Evolutionary conservation across 2,113 vertebrate genomes (phyloP).

Genomic region (Haemorhous mexicanus): DNA sequence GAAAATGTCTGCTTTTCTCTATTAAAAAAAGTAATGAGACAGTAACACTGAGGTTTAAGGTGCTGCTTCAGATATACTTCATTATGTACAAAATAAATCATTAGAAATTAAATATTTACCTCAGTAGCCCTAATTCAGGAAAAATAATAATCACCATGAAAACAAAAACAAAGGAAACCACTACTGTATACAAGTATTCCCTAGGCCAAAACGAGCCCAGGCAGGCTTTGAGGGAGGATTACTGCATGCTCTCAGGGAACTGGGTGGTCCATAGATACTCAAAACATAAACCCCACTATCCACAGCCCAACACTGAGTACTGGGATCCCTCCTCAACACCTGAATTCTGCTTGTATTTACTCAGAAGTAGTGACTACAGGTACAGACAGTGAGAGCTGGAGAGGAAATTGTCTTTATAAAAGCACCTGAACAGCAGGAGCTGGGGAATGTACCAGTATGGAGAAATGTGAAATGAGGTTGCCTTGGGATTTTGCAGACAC

Average conservation of each 20-base stretch:
- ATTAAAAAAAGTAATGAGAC: neutral
- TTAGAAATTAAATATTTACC: constrained; percentile 20
- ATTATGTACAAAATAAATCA: neutral
- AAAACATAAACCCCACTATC: neutral
- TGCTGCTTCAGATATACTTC: neutral
- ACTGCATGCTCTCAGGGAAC: neutral
- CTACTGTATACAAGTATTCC: constrained; percentile 26
- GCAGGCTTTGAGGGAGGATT: constrained; percentile 29
- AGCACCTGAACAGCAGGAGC: neutral
- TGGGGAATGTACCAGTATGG: neutral
- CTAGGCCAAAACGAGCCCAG: constrained; percentile 1
- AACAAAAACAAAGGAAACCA: constrained; percentile 54
- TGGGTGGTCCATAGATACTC: constrained; percentile 34
- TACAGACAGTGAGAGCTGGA: neutral
- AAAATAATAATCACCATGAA: neutral
- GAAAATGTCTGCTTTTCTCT: constrained; percentile 6
- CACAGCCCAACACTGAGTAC: neutral
- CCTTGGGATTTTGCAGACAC: neutral
- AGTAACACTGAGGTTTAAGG: neutral
- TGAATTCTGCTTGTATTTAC: neutral
- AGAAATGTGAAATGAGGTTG: neutral
- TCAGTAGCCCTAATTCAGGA: neutral
- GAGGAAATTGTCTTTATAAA: neutral
- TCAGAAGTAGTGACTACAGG: neutral
- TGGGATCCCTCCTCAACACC: neutral